Base-by-base conservation (phyloP, 2,797 vertebrate species). In the Cossypha heuglini region DNA sequence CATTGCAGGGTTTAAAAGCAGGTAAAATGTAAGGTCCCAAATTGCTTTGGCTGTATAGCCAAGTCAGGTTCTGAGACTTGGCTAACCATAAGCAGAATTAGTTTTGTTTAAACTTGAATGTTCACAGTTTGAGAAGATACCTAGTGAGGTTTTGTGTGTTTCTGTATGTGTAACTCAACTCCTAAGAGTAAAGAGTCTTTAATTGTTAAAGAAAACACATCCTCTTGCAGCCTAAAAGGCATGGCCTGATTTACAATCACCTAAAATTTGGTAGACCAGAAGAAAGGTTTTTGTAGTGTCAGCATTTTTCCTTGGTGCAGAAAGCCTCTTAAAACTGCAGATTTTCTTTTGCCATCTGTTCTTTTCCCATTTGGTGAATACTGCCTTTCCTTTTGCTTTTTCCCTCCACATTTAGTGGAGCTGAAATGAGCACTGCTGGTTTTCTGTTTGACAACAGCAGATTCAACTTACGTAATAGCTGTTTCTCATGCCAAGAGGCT, bases 401-500 rank as follows among this genome's bases (percentile, higher is more conserved):
- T 25, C 18, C 31, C 5, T 78, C 66, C 28, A 11, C 29, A 1
- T 72, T 80, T 77, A 68, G 68, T 10, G 11, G 62, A 88, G 66
- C 82, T 42, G 79, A 86, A 94, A 81, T 37, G 82, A 93, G 12
- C 62, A 5, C 69, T 95, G 85, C 43, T 93, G 80, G 3, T 45
- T 83, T 74, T 82, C 63, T 77, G 68, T 94, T 93, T 91, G 94
- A 94, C 92, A 94, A 59, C 82, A 90, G 95, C 87, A 90, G 82
- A 86, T 88, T 88, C 93, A 73, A 69, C 92, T 96, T 96, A 78
- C 85, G 63, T 97, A 97, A 96, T 91, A 81, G 79, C 78, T 45
- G 49, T 49, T 94, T 28, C 89, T 92, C 51, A 46, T 91, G 96
- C 96, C 95, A 94, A 59, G 89, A 40, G 37, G 16, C 66, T 90